Evolutionary conservation across 1,140 invertebrate genomes (phyloP).

Genomic region (Sminthurinus signatus): DNA sequence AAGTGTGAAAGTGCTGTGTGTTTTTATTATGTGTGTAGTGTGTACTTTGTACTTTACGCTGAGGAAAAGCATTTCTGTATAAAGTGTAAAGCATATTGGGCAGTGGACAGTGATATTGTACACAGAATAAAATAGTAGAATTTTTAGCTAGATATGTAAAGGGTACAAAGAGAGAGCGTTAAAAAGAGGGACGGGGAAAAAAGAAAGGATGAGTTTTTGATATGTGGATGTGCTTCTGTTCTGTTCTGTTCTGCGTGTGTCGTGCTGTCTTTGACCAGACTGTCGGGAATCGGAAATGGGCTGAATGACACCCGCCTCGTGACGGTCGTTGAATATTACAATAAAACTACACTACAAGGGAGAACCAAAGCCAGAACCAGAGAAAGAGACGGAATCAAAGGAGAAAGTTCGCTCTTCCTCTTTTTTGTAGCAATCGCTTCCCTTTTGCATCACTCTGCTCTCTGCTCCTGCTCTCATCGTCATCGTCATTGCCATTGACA

Average conservation of each 20-base stretch:
- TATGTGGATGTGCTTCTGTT: not conserved
- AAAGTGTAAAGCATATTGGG: too few relatives aligned
- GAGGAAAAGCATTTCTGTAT: too few relatives aligned
- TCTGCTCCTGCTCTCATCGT: not conserved
- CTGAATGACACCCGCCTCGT: slow-evolving; percentile 38
- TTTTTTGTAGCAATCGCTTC: too few relatives aligned
- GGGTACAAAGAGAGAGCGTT: not conserved
- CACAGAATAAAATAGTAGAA: too few relatives aligned
- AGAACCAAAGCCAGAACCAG: slow-evolving; percentile 14
- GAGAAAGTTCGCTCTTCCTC: not conserved
- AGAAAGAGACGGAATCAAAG: not conserved
- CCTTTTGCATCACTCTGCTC: slow-evolving; percentile 11
- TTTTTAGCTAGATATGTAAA: too few relatives aligned
- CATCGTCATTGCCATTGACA: too few relatives aligned
- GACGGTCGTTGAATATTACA: slow-evolving; percentile 40
- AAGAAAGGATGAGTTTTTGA: slow-evolving; percentile 15
- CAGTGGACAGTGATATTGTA: too few relatives aligned
- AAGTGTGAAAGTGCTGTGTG: too few relatives aligned
- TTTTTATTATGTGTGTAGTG: too few relatives aligned
- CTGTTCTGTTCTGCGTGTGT: slow-evolving; percentile 1
- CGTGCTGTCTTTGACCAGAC: slow-evolving; percentile 7
- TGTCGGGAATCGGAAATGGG: slow-evolving; percentile 36
- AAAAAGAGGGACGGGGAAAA: slow-evolving; percentile 5
- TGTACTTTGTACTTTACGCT: too few relatives aligned
- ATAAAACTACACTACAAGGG: too few relatives aligned